phyloP scores from a whole-genome alignment of 2,113 vertebrate genomes.

The Chauna torquata region DNA sequence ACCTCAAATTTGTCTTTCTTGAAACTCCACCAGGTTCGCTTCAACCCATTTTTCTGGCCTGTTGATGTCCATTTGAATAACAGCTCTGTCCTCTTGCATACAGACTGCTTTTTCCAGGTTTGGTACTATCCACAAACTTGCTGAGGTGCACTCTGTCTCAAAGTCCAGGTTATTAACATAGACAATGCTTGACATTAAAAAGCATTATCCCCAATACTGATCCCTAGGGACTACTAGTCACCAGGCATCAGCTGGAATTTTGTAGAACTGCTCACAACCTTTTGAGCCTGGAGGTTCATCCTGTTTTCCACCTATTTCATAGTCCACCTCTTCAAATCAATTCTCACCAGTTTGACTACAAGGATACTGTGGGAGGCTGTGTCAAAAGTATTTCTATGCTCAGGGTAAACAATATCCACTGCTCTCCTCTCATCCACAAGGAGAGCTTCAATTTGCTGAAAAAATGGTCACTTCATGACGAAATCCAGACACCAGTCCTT shows the following conservation, averaged over 20 bases:
- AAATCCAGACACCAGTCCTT: neutral
- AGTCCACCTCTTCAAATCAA: neutral
- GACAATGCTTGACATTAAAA: neutral
- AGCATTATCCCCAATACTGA: neutral
- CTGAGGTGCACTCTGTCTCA: neutral
- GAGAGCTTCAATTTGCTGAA: neutral
- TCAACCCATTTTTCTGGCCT: neutral
- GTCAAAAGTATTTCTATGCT: neutral
- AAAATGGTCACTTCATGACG: neutral
- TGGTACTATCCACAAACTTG: neutral
- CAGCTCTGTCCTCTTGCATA: neutral
- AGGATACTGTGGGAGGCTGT: neutral
- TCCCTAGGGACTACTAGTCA: neutral
- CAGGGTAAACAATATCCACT: neutral
- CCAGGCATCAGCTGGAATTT: neutral
- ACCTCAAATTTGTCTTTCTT: neutral
- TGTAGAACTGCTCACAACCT: neutral
- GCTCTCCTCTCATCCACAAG: neutral
- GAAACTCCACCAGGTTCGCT: neutral
- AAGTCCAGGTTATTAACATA: neutral
- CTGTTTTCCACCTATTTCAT: neutral
- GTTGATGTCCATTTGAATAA: neutral
- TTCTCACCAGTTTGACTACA: neutral
- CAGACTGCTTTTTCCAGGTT: neutral
- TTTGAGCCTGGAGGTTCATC: neutral